Conservation (phyloP, 2,113 vertebrate species). For the Gasterosteus nipponicus region DNA sequence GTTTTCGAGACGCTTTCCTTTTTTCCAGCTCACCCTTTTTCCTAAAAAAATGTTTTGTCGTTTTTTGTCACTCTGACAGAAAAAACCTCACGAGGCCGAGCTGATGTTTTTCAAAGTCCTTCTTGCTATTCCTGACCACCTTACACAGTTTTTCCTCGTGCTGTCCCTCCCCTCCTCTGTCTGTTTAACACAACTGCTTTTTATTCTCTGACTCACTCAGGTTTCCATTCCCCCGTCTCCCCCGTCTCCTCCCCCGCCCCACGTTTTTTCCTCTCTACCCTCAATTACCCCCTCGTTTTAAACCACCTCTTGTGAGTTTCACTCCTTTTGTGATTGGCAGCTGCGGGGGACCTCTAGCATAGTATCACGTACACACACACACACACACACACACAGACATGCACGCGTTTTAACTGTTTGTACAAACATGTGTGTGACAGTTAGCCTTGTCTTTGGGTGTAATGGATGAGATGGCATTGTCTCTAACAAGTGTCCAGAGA, state of each 20-base stretch:
- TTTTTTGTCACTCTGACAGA: not conserved
- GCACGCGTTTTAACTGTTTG: slow-evolving; percentile 28
- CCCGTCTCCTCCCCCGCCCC: not conserved
- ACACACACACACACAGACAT: not conserved
- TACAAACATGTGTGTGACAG: slow-evolving; percentile 18
- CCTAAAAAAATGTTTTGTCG: not conserved
- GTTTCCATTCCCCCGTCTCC: slow-evolving; percentile 40
- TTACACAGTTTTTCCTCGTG: slow-evolving; percentile 56
- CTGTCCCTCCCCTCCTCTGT: slow-evolving; percentile 13
- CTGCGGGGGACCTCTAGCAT: not conserved
- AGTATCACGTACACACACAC: not conserved
- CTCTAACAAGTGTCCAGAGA: slow-evolving; percentile 75
- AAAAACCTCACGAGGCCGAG: slow-evolving; percentile 1
- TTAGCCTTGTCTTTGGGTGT: slow-evolving; percentile 44
- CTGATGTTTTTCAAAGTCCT: slow-evolving; percentile 6
- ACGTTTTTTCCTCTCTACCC: slow-evolving; percentile 18
- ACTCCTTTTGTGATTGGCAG: slow-evolving; percentile 32
- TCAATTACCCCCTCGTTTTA: slow-evolving; percentile 19
- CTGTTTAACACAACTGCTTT: slow-evolving; percentile 26
- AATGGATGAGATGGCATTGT: slow-evolving; percentile 62
- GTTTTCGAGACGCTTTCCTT: not conserved
- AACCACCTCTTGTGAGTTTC: slow-evolving; percentile 1
- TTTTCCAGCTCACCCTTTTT: not conserved
- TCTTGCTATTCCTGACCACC: slow-evolving; percentile 7
- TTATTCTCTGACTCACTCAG: slow-evolving; percentile 59